Evolutionary conservation across 2,113 vertebrate species (phyloP).

Genomic region (Ailurus styani): DNA sequence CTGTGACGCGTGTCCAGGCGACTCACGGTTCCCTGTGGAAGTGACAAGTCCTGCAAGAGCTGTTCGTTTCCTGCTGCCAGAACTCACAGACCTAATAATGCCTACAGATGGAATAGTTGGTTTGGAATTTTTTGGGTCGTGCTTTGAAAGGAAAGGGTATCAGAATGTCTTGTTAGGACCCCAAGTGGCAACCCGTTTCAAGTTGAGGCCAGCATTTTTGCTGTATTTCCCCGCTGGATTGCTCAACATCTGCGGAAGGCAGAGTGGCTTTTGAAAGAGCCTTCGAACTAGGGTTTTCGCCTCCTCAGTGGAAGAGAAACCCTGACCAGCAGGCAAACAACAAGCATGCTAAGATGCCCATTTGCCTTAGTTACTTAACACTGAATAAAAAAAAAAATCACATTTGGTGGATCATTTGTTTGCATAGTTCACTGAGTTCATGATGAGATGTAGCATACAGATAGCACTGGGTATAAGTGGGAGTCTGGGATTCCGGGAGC

Average conservation of each 20-base stretch:
- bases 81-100: neutral
- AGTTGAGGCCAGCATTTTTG: neutral
- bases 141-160: neutral
- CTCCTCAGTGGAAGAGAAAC: neutral
- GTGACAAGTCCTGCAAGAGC: neutral
- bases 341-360: neutral
- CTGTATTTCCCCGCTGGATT: neutral
- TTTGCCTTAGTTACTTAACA: neutral
- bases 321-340: neutral
- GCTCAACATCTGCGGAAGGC: neutral
- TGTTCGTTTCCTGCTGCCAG: neutral
- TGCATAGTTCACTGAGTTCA: neutral
- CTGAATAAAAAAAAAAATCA: neutral
- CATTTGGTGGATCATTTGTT: neutral
- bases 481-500: neutral
- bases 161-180: neutral
- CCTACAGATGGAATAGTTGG: neutral
- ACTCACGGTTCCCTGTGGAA: neutral
- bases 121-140: conserved; percentile 23
- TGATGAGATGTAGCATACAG: neutral
- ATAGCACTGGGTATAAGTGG: neutral
- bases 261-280: conserved; percentile 31
- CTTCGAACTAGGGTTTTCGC: neutral
- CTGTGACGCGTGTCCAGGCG: neutral
- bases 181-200: conserved; percentile 48